phyloP scores from a whole-genome alignment of 92 coral and sea anemone species.

The Paramuricea clavata region DNA sequence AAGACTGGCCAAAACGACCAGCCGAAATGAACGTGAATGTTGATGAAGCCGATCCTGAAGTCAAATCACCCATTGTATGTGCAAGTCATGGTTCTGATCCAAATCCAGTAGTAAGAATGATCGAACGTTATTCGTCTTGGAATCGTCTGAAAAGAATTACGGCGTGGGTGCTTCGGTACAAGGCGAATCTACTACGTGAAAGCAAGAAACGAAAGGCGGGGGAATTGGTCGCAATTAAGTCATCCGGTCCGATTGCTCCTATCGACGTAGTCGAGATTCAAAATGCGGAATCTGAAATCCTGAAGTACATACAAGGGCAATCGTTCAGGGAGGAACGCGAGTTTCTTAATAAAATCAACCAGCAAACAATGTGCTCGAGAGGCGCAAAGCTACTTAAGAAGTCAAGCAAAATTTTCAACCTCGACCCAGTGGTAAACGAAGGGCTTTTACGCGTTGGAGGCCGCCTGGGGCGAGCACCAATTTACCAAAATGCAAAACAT shows the following conservation, averaged over 20 bases:
- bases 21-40: not conserved
- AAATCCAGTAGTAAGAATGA: conserved; percentile 37
- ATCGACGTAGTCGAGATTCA: conserved; percentile 60
- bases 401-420: conserved; percentile 51
- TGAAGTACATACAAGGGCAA: conserved; percentile 31
- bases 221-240: conserved; percentile 6
- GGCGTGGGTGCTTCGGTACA: conserved; percentile 55
- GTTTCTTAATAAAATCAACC: conserved; percentile 19
- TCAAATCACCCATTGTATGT: conserved; percentile 48
- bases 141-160: conserved; percentile 30
- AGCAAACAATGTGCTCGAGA: not conserved
- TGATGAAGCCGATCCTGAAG: conserved; percentile 61
- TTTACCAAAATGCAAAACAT: conserved; percentile 51
- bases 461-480: conserved; percentile 32
- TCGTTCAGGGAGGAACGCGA: conserved; percentile 58
- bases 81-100: conserved; percentile 23
- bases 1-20: conserved; percentile 46
- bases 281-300: conserved; percentile 57
- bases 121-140: conserved; percentile 57
- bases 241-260: conserved; percentile 35
- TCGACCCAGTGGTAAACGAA: conserved; percentile 55
- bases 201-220: conserved; percentile 47
- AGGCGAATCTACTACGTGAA: not conserved
- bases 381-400: conserved; percentile 26
- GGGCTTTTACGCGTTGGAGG: conserved; percentile 74